These are phyloP conservation scores for Sciurus vulgaris DNA, from an alignment of 2,797 vertebrate species.

Conservation along the genomic window DNA sequence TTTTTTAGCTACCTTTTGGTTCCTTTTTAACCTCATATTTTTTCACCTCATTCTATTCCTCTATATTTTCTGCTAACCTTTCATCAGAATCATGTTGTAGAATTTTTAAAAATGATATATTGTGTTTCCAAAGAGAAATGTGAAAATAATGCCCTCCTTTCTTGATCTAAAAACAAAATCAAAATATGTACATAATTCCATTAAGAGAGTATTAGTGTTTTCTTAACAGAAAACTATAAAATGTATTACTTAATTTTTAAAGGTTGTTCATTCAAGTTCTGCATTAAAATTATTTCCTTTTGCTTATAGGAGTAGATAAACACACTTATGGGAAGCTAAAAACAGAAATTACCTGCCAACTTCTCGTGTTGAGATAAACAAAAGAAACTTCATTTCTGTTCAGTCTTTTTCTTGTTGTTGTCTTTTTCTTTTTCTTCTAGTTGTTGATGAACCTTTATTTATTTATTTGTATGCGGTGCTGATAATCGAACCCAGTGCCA, in stretches of 20 bases:
- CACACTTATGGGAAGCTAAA: neutral
- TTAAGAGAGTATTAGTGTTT: neutral
- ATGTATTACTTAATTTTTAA: conserved; percentile 41
- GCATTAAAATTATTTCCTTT: conserved; percentile 39
- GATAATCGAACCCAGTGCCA: too few relatives aligned
- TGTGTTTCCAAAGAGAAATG: conserved; percentile 18
- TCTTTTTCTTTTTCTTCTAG: too few relatives aligned
- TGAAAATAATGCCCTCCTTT: neutral
- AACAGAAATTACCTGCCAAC: neutral
- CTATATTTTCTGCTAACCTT: neutral
- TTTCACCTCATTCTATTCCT: neutral
- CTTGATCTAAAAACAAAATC: conserved; percentile 25
- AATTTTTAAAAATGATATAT: neutral
- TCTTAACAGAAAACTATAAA: neutral
- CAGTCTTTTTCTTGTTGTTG: neutral
- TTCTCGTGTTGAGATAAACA: neutral
- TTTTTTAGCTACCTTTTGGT: neutral
- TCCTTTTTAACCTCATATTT: neutral
- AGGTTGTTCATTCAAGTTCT: neutral
- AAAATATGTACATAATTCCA: neutral
- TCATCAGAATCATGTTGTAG: neutral
- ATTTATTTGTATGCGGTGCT: too few relatives aligned
- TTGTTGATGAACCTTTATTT: too few relatives aligned
- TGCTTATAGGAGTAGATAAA: neutral
- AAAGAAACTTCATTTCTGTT: conserved; percentile 41